phyloP scores from a whole-genome alignment of 2,888 invertebrate species.

The Exocentrus adspersus region DNA sequence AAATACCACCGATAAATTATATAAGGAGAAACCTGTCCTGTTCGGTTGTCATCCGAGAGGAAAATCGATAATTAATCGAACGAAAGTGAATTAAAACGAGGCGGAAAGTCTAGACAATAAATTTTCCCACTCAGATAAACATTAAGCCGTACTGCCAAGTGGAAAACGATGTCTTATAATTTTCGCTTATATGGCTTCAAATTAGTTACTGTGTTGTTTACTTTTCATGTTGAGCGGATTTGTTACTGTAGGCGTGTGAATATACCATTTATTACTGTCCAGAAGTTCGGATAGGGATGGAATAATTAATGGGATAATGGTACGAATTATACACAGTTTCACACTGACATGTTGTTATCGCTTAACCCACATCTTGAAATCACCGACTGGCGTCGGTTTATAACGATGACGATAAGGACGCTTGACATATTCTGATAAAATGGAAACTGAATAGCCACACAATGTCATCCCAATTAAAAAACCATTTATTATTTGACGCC shows the following conservation, averaged over 20 bases:
- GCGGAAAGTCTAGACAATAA: conserved; percentile 10
- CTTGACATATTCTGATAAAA: too few relatives aligned
- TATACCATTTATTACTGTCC: background rate
- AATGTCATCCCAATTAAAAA: too few relatives aligned
- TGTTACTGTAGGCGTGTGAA: background rate
- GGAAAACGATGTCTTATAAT: background rate
- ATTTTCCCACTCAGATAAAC: conserved; percentile 8
- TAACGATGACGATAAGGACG: background rate
- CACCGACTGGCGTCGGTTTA: background rate
- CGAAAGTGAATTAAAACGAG: conserved; percentile 6
- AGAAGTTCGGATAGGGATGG: background rate
- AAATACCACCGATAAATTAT: conserved; percentile 29
- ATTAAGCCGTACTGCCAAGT: background rate
- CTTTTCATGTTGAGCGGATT: background rate
- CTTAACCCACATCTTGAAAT: background rate
- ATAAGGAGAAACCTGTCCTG: conserved; percentile 20
- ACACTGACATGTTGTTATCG: background rate
- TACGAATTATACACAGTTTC: background rate
- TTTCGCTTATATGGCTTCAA: conserved; percentile 1
- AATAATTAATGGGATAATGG: background rate
- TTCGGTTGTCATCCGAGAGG: conserved; percentile 16
- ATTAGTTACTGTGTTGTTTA: background rate
- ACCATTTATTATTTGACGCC: too few relatives aligned
- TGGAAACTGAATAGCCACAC: too few relatives aligned
- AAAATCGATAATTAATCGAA: conserved; percentile 18